phyloP scores from a whole-genome alignment of 1,140 invertebrate species.

The Papilio aristodemus region DNA sequence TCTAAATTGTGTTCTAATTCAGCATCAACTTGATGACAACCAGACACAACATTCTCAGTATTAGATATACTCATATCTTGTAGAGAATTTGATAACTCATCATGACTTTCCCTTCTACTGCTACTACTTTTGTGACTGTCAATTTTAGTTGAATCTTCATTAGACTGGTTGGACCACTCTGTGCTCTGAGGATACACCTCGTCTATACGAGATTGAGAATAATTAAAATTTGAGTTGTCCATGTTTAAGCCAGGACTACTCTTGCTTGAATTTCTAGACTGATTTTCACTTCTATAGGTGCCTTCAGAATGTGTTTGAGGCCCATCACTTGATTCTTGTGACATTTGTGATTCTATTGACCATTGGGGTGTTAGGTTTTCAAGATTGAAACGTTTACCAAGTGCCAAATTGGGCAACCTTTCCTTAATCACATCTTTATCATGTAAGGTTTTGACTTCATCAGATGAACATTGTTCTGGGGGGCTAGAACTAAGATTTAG shows the following conservation, averaged over 20 bases:
- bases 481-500: constrained; percentile 42
- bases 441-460: constrained; percentile 67
- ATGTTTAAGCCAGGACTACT: constrained; percentile 70
- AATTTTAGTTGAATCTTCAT: constrained; percentile 44
- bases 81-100: constrained; percentile 57
- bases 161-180: constrained; percentile 57
- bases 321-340: constrained; percentile 82
- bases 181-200: constrained; percentile 52
- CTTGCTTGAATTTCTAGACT: constrained; percentile 80
- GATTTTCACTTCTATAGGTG: constrained; percentile 81
- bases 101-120: constrained; percentile 50
- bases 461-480: constrained; percentile 41
- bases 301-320: constrained; percentile 80
- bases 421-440: constrained; percentile 71
- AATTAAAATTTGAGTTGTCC: constrained; percentile 72
- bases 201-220: constrained; percentile 53
- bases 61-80: constrained; percentile 67
- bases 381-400: constrained; percentile 70
- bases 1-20: constrained; percentile 24
- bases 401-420: constrained; percentile 64
- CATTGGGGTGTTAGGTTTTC: constrained; percentile 81
- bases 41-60: constrained; percentile 44
- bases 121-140: constrained; percentile 42
- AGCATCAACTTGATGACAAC: constrained; percentile 24
- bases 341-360: constrained; percentile 83